A percentile compares a stretch with the other conserved stretches of the same genome.
Evolutionary conservation across 2,113 vertebrate species (phyloP).

Genomic region (Athene noctua): DNA sequence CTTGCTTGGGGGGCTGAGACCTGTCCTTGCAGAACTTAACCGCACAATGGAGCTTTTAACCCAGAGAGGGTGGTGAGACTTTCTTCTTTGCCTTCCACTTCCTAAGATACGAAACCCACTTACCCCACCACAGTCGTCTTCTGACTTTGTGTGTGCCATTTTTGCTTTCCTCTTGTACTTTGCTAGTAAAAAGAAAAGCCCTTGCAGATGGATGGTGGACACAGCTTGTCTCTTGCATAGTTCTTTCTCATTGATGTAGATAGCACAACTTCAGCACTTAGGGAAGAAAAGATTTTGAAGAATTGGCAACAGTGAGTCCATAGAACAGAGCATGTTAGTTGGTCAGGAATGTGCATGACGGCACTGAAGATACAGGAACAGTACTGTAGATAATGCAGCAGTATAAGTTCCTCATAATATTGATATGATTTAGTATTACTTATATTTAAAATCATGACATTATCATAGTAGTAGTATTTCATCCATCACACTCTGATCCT

Average conservation of each 20-base stretch:
- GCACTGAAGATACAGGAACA: neutral
- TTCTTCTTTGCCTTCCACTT: neutral
- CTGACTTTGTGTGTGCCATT: neutral
- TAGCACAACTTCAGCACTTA: neutral
- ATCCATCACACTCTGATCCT: neutral
- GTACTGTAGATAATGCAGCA: neutral
- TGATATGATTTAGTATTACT: neutral
- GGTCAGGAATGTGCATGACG: neutral
- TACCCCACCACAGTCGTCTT: neutral
- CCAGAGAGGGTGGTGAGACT: neutral
- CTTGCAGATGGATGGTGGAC: neutral
- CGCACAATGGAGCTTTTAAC: neutral
- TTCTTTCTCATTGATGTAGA: neutral
- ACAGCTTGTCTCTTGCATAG: neutral
- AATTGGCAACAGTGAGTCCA: neutral
- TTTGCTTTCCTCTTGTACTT: neutral
- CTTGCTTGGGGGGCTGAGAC: neutral
- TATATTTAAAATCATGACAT: neutral
- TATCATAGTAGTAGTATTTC: neutral
- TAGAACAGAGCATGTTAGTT: neutral
- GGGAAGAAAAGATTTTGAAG: neutral
- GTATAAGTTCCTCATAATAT: neutral
- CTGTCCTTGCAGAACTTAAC: neutral
- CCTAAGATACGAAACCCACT: neutral
- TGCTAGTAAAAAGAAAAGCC: neutral